These are phyloP conservation scores for Prunella strophiata DNA, from an alignment of 2,797 vertebrate genomes.

Conservation along the genomic window DNA sequence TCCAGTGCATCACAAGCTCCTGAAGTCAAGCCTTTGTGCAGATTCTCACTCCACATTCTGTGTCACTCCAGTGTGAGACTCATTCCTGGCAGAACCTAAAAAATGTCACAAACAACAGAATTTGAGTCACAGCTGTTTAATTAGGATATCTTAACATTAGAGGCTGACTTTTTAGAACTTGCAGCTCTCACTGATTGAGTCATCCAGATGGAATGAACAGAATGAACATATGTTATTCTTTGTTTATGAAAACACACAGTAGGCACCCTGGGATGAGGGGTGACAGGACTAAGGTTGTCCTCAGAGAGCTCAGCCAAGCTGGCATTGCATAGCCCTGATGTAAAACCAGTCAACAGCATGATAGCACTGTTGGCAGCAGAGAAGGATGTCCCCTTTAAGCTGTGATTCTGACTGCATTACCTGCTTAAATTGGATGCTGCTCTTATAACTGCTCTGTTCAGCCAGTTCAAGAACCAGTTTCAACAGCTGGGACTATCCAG, in stretches of 20 bases:
- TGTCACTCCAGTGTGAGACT: neutral
- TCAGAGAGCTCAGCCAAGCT: conserved; percentile 25
- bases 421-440: neutral
- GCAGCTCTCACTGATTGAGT: conserved; percentile 39
- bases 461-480: neutral
- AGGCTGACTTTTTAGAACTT: conserved; percentile 47
- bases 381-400: neutral
- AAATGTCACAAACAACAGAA: neutral
- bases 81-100: neutral
- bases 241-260: conserved; percentile 47
- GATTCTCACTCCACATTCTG: neutral
- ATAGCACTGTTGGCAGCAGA: neutral
- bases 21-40: neutral
- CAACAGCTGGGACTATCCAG: neutral
- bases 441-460: neutral
- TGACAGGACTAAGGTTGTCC: conserved; percentile 28
- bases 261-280: conserved; percentile 6
- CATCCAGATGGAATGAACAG: conserved; percentile 60
- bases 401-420: neutral
- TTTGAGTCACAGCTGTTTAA: conserved; percentile 54
- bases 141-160: conserved; percentile 35
- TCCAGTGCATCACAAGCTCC: neutral
- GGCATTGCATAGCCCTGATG: neutral
- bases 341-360: neutral
- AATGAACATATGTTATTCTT: conserved; percentile 55